phyloP scores from a whole-genome alignment of 1,140 invertebrate species.

The Drosophila parabipectinata region DNA sequence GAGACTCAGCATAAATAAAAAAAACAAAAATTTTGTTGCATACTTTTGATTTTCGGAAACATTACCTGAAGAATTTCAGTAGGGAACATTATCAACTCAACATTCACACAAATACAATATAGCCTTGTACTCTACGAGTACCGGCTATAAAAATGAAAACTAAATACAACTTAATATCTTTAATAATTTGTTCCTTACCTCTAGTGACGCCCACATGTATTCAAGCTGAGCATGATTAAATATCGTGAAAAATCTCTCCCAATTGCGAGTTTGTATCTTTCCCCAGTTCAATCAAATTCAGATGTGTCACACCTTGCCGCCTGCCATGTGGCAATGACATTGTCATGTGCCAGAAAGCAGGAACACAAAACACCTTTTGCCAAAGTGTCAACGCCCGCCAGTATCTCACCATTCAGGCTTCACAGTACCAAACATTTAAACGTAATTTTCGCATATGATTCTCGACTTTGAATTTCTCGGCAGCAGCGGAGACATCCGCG shows the following conservation, averaged over 20 bases:
- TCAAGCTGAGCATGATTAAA: conserved; percentile 32
- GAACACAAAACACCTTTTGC: conserved; percentile 65
- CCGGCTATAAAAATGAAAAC: too few species aligned
- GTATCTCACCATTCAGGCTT: conserved; percentile 19
- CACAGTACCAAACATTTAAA: conserved; percentile 55
- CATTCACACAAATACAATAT: too few species aligned
- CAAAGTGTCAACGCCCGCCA: conserved; percentile 71
- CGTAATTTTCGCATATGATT: conserved; percentile 43
- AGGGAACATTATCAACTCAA: too few species aligned
- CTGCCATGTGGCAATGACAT: conserved; percentile 54
- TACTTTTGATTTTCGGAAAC: too few species aligned
- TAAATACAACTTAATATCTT: not conserved
- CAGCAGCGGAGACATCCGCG: conserved; percentile 67
- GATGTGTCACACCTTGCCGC: conserved; percentile 67
- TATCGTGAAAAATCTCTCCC: conserved; percentile 15
- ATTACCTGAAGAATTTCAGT: too few species aligned
- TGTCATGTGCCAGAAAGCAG: conserved; percentile 29
- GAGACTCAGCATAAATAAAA: too few species aligned
- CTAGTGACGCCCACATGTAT: conserved; percentile 21
- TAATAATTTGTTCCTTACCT: conserved; percentile 22
- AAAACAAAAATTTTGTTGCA: too few species aligned
- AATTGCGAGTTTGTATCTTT: not conserved
- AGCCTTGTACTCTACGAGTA: too few species aligned
- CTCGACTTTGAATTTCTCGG: conserved; percentile 25
- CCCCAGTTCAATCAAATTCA: conserved; percentile 35